A percentile compares a stretch with the other conserved stretches of the same genome.
These are phyloP conservation scores for Gadus macrocephalus DNA, from an alignment of 2,113 vertebrate species.

Conservation along the genomic window DNA sequence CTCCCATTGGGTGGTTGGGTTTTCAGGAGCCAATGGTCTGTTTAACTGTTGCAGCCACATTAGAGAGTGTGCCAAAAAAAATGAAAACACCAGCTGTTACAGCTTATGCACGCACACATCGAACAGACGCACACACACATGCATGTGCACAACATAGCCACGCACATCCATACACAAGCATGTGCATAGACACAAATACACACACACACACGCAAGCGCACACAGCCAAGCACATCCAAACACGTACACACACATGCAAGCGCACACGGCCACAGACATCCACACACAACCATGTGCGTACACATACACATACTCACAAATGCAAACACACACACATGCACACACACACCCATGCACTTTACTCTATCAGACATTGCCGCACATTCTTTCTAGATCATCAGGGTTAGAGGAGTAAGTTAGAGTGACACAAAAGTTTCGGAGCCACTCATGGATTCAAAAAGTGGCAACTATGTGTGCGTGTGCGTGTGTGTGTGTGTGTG, in stretches of 20 bases:
- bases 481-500: too few species aligned
- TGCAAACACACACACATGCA: background rate
- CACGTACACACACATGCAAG: background rate
- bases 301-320: background rate
- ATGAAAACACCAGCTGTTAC: conserved; percentile 45
- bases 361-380: conserved; percentile 17
- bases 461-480: too few species aligned
- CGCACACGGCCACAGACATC: conserved; percentile 4
- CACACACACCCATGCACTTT: conserved; percentile 21
- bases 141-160: background rate
- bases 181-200: background rate
- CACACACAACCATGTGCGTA: background rate
- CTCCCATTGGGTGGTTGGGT: conserved; percentile 56
- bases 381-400: conserved; percentile 18
- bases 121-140: background rate
- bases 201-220: conserved; percentile 25
- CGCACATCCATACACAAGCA: background rate
- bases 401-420: too few species aligned
- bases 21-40: conserved; percentile 53
- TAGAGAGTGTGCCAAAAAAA: conserved; percentile 31
- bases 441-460: too few species aligned
- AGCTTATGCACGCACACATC: conserved; percentile 38
- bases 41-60: conserved; percentile 43
- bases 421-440: too few species aligned
- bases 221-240: background rate